These are phyloP conservation scores for Dipodomys spectabilis DNA, from an alignment of 2,113 vertebrate genomes.

Conservation along the genomic window DNA sequence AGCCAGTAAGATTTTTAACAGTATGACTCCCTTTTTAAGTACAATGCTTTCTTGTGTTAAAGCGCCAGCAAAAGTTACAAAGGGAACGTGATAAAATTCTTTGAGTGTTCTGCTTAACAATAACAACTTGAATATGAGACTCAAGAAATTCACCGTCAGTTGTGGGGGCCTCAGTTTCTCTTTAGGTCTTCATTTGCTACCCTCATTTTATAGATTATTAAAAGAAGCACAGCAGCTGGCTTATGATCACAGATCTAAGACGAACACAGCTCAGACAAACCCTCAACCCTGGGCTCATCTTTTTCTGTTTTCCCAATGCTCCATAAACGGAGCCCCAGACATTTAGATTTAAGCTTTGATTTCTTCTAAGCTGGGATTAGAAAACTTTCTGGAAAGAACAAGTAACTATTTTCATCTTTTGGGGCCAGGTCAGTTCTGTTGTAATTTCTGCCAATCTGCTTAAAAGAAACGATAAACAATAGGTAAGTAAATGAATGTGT, in stretches of 20 bases:
- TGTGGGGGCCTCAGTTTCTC: neutral
- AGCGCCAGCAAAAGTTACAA: constrained; percentile 8
- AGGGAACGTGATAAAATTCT: constrained; percentile 35
- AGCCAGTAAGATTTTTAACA: neutral
- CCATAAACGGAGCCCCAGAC: neutral
- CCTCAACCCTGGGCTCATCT: neutral
- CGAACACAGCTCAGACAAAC: neutral
- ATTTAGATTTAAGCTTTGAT: neutral
- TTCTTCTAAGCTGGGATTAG: neutral
- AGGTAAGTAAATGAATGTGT: neutral
- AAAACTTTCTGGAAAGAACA: neutral
- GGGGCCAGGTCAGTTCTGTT: neutral
- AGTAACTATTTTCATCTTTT: neutral
- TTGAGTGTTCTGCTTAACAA: constrained; percentile 19
- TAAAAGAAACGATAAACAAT: neutral
- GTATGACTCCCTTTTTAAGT: neutral
- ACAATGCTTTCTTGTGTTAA: constrained; percentile 53
- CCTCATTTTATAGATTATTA: neutral
- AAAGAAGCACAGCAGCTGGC: neutral
- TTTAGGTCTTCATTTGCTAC: neutral
- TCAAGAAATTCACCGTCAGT: neutral
- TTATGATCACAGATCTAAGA: neutral
- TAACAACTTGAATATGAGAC: neutral
- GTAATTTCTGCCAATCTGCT: neutral
- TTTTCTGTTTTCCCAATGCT: neutral